phyloP scores from a whole-genome alignment of 2,888 invertebrate species.

The Sclerodermus sp. region DNA sequence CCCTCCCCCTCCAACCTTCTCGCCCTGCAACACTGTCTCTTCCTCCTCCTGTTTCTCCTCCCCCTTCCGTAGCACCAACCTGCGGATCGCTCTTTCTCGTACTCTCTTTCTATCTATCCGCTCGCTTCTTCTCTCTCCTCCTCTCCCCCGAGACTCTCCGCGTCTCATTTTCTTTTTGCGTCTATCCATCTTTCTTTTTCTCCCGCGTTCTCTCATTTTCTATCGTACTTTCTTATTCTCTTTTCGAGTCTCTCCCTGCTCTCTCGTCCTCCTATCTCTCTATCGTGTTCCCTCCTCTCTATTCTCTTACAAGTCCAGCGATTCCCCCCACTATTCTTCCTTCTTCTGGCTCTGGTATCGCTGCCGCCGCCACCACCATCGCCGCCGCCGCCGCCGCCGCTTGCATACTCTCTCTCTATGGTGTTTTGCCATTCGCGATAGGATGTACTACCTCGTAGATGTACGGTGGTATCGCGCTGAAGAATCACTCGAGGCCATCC shows the following conservation, averaged over 20 bases:
- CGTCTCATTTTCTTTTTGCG: neutral
- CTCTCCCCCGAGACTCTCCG: neutral
- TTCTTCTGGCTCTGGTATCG: no score
- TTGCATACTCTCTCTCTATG: constrained; percentile 18
- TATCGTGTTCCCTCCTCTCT: no score
- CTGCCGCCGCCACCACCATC: constrained; percentile 8
- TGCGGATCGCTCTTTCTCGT: neutral
- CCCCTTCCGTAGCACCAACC: neutral
- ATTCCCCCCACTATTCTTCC: no score
- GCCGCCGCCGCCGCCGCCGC: constrained; percentile 12
- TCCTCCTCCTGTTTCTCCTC: neutral
- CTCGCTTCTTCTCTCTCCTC: neutral
- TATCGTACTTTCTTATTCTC: constrained; percentile 20
- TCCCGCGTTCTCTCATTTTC: constrained; percentile 1
- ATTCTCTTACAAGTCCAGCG: no score
- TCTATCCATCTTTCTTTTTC: neutral
- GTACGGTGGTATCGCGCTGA: neutral
- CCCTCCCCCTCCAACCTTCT: constrained; percentile 7
- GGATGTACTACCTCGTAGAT: no score
- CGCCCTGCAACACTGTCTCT: neutral
- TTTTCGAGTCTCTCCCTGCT: constrained; percentile 15
- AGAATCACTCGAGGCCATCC: neutral
- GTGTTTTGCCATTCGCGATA: constrained; percentile 19
- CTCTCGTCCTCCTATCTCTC: no score
- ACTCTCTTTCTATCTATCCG: constrained; percentile 18